A percentile compares a stretch with the other conserved stretches of the same genome.
phyloP scores from a whole-genome alignment of 2,888 invertebrate genomes.

The Mechanitis messenoides region DNA sequence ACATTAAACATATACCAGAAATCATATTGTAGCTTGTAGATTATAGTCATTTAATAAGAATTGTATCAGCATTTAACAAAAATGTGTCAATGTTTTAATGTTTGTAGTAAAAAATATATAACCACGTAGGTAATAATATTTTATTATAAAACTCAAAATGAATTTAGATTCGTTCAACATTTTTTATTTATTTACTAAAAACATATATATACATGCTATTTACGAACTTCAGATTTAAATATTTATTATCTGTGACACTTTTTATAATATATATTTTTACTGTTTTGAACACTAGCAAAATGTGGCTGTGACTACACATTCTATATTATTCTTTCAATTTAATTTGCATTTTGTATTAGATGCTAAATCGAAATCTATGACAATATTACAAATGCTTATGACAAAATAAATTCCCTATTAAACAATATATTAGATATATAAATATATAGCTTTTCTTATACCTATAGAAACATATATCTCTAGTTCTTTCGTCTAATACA shows the following conservation, averaged over 20 bases:
- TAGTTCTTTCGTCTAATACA: neutral
- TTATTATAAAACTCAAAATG: neutral
- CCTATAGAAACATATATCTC: constrained; percentile 3
- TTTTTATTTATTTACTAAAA: neutral
- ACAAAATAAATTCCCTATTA: constrained; percentile 26
- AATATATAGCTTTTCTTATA: constrained; percentile 18
- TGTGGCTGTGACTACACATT: constrained; percentile 28
- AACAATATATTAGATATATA: constrained; percentile 18
- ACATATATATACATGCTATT: neutral
- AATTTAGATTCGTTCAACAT: too few species aligned
- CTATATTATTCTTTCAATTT: constrained; percentile 19
- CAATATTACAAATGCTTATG: constrained; percentile 51
- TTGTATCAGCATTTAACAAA: constrained; percentile 2
- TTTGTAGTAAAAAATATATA: constrained; percentile 1
- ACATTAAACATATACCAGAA: constrained; percentile 20
- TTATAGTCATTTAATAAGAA: neutral
- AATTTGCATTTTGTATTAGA: constrained; percentile 27
- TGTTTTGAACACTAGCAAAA: neutral
- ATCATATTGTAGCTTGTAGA: neutral
- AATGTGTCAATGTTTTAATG: constrained; percentile 6
- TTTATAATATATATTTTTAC: neutral
- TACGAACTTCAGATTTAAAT: neutral
- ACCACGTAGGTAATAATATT: neutral
- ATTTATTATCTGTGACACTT: neutral
- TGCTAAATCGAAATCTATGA: constrained; percentile 43